These are phyloP conservation scores for Hyperoodon ampullatus DNA, from an alignment of 2,113 vertebrate genomes.

Conservation along the genomic window DNA sequence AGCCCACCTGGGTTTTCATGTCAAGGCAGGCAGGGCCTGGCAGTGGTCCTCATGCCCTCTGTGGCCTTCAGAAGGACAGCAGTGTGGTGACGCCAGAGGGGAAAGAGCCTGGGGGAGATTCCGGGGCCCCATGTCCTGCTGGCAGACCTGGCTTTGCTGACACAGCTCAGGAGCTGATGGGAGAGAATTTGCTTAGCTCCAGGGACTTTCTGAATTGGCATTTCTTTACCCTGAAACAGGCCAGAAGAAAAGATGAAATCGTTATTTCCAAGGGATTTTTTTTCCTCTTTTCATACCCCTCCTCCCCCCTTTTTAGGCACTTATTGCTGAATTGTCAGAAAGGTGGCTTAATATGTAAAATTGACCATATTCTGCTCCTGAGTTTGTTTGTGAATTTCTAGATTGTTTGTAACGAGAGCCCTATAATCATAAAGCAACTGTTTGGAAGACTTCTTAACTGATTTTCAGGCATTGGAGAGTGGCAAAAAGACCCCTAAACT, in stretches of 20 bases:
- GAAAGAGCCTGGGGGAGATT: not conserved
- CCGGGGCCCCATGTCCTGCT: not conserved
- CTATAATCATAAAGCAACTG: not conserved
- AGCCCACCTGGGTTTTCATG: not conserved
- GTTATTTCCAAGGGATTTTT: constrained; percentile 37
- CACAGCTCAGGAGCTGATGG: not conserved
- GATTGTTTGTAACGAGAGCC: constrained; percentile 3
- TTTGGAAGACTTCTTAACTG: not conserved
- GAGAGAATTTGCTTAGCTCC: constrained; percentile 52
- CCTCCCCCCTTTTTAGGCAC: not conserved
- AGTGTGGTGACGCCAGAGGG: not conserved
- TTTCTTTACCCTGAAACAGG: constrained; percentile 56
- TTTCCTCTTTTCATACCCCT: not conserved
- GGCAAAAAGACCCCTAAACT: not conserved
- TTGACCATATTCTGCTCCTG: not conserved
- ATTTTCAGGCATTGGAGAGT: not conserved
- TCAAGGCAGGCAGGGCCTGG: not conserved
- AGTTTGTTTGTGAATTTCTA: constrained; percentile 50
- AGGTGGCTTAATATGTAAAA: constrained; percentile 42
- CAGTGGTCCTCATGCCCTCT: not conserved
- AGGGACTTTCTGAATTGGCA: constrained; percentile 55
- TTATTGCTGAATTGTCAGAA: constrained; percentile 59
- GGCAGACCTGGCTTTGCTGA: constrained; percentile 29
- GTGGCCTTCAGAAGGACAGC: not conserved
- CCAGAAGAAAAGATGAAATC: constrained; percentile 63